phyloP scores from a whole-genome alignment of 2,797 vertebrate species.

The Arvicola amphibius region DNA sequence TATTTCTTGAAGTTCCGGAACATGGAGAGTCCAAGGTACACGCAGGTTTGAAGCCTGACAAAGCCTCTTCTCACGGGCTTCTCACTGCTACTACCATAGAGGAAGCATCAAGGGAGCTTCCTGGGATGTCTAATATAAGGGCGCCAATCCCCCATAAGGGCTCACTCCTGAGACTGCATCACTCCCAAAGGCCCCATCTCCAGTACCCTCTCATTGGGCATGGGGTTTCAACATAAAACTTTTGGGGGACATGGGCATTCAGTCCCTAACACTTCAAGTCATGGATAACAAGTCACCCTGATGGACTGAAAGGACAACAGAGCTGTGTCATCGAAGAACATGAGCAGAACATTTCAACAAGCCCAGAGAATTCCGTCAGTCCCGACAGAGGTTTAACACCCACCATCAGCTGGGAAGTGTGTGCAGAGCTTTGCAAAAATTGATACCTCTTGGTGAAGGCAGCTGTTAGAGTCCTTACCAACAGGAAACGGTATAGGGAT shows the following conservation, averaged over 20 bases:
- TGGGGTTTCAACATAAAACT: not conserved
- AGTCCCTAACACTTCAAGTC: not conserved
- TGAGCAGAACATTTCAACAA: not conserved
- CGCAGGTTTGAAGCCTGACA: too few species aligned
- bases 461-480: not conserved
- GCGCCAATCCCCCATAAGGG: not conserved
- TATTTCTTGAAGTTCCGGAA: not conserved
- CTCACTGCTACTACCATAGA: not conserved
- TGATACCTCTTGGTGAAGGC: not conserved
- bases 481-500: not conserved
- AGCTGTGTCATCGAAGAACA: not conserved
- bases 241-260: not conserved
- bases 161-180: not conserved
- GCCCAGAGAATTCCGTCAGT: not conserved
- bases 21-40: not conserved
- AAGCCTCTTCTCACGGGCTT: not conserved
- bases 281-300: not conserved
- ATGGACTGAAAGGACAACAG: not conserved
- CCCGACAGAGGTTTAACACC: not conserved
- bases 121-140: not conserved
- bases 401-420: not conserved
- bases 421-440: not conserved
- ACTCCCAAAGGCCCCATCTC: not conserved
- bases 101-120: not conserved
- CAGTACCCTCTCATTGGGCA: too few species aligned